Percentiles rank a stretch among this genome's conserved stretches.
phyloP scores from a whole-genome alignment of 37 sponge, comb jelly and placozoan species.

The Agelas oroides region DNA sequence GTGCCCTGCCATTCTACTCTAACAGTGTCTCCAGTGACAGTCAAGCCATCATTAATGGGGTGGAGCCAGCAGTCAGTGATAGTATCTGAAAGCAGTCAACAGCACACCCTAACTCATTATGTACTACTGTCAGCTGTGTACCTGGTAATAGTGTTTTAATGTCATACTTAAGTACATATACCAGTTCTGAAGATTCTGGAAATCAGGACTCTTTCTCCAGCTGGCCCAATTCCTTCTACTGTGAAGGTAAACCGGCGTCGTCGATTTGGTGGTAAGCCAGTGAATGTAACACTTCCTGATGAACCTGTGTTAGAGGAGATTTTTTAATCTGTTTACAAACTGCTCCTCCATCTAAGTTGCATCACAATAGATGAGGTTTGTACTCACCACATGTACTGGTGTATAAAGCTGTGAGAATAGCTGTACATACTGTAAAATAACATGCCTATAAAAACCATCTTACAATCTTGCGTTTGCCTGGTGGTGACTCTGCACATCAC shows the following conservation, averaged over 20 bases:
- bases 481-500: background rate
- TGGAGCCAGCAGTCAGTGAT: background rate
- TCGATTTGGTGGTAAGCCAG: background rate
- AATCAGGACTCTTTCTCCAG: background rate
- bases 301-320: background rate
- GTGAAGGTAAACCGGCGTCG: background rate
- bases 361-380: no score
- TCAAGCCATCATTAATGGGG: slow-evolving; percentile 5
- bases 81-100: background rate
- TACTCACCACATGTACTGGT: no score
- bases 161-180: background rate
- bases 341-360: no score
- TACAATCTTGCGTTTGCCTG: background rate
- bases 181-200: background rate
- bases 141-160: no score
- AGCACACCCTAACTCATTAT: no score
- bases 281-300: background rate
- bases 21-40: background rate
- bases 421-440: no score
- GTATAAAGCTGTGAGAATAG: no score
- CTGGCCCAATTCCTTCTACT: background rate
- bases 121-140: no score
- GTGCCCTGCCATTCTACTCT: slow-evolving; percentile 1
- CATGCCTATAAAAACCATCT: no score
- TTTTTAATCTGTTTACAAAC: no score